Percentiles rank a stretch among this genome's conserved stretches.
These are phyloP conservation scores for Leucoma salicis DNA, from an alignment of 2,888 invertebrate species.

Conservation along the genomic window DNA sequence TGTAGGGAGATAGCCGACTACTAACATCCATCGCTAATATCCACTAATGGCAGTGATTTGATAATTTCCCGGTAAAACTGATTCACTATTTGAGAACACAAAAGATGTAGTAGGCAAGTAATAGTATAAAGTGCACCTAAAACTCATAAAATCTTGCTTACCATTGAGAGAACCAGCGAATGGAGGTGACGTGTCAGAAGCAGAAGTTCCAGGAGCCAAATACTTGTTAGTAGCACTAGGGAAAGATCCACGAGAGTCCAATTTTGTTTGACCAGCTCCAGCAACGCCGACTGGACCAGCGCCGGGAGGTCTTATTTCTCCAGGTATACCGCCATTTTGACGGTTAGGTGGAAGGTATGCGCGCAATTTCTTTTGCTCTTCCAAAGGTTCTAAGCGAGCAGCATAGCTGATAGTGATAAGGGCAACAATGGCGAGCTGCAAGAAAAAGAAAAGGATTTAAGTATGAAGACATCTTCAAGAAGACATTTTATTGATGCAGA, in stretches of 20 bases:
- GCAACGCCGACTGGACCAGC: conserved; percentile 17
- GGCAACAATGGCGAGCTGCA: conserved; percentile 64
- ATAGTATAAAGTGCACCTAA: not conserved
- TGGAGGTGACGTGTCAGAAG: not conserved
- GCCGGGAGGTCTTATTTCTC: conserved; percentile 26
- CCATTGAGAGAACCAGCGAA: conserved; percentile 6
- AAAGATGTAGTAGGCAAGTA: too few species aligned
- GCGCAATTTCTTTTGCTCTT: conserved; percentile 35
- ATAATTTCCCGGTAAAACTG: too few species aligned
- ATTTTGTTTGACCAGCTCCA: conserved; percentile 10
- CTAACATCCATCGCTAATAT: too few species aligned
- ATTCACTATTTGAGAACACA: too few species aligned
- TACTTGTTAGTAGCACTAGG: conserved; percentile 66
- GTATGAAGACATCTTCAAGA: too few species aligned
- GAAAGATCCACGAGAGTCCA: conserved; percentile 32
- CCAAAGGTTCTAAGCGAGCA: conserved; percentile 67
- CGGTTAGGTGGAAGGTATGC: conserved; percentile 66
- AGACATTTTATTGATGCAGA: too few species aligned
- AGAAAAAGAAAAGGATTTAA: conserved; percentile 3
- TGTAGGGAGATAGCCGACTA: too few species aligned
- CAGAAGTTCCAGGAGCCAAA: conserved; percentile 61
- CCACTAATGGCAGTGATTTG: too few species aligned
- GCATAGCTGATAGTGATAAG: conserved; percentile 61
- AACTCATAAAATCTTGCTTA: not conserved
- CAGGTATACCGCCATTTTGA: conserved; percentile 22